These are phyloP conservation scores for Tenualosa thibaudeaui DNA, from an alignment of 2,797 vertebrate species.

Conservation along the genomic window DNA sequence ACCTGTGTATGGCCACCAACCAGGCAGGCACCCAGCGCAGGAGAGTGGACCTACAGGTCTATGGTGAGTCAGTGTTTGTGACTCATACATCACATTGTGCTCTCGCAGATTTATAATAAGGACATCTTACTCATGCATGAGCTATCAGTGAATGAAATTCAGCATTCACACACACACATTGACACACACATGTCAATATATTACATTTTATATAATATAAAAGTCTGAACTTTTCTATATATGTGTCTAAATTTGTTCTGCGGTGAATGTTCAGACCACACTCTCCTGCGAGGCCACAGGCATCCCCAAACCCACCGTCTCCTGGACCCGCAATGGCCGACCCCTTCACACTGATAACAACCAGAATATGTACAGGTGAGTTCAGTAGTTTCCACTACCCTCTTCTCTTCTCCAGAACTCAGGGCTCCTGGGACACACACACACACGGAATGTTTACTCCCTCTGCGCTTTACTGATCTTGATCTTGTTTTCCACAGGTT, in stretches of 20 bases:
- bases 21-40: slow-evolving; percentile 85
- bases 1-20: slow-evolving; percentile 92
- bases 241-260: slow-evolving; percentile 21
- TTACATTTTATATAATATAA: too few species aligned
- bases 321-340: slow-evolving; percentile 85
- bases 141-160: neutral
- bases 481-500: slow-evolving; percentile 69
- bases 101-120: too few species aligned
- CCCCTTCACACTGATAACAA: slow-evolving; percentile 87
- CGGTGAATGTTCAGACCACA: slow-evolving; percentile 89
- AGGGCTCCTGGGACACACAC: neutral
- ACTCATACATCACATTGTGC: neutral
- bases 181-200: too few species aligned
- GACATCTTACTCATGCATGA: neutral
- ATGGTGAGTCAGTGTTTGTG: slow-evolving; percentile 71
- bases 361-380: slow-evolving; percentile 93
- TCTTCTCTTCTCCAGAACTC: too few species aligned
- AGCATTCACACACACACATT: neutral
- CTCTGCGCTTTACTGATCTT: neutral
- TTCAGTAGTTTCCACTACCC: neutral
- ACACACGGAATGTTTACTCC: neutral
- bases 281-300: slow-evolving; percentile 89
- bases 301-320: slow-evolving; percentile 86
- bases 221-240: neutral
- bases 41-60: slow-evolving; percentile 85